Evolutionary conservation across 2,888 invertebrate genomes (phyloP).

Genomic region (Pyrocoelia pectoralis): DNA sequence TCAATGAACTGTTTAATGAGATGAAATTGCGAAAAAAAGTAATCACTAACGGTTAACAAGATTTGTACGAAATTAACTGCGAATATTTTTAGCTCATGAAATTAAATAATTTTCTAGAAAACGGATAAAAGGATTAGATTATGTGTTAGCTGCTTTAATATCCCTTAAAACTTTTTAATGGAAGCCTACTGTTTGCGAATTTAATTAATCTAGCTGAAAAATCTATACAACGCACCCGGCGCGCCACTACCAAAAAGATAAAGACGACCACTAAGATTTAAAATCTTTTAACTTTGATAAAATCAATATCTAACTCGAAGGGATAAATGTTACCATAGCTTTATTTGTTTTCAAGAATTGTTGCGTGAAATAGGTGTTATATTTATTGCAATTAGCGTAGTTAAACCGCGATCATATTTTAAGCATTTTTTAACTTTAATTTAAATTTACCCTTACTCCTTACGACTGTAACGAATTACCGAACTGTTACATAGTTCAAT

Average conservation of each 20-base stretch:
- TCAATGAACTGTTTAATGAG: not conserved
- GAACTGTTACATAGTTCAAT: too few relatives aligned
- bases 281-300: not conserved
- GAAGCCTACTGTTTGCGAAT: slow-evolving; percentile 10
- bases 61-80: slow-evolving; percentile 8
- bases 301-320: not conserved
- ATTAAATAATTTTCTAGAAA: slow-evolving; percentile 13
- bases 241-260: not conserved
- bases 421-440: too few relatives aligned
- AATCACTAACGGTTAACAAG: slow-evolving; percentile 10
- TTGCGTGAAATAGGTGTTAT: too few relatives aligned
- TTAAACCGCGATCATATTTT: too few relatives aligned
- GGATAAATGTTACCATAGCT: not conserved
- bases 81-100: slow-evolving; percentile 11
- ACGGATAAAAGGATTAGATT: slow-evolving; percentile 11
- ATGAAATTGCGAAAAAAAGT: slow-evolving; percentile 6
- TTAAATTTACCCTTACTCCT: too few relatives aligned
- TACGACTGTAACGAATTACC: too few relatives aligned
- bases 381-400: too few relatives aligned
- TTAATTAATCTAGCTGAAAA: slow-evolving; percentile 12
- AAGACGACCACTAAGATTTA: not conserved
- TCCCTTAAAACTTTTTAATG: slow-evolving; percentile 13
- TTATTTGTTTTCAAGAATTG: not conserved
- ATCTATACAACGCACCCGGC: slow-evolving; percentile 6
- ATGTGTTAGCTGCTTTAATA: slow-evolving; percentile 7